Percentiles rank a stretch among this genome's conserved stretches.
phyloP scores from a whole-genome alignment of 2,888 invertebrate genomes.

The Temnothorax rugatulus region DNA sequence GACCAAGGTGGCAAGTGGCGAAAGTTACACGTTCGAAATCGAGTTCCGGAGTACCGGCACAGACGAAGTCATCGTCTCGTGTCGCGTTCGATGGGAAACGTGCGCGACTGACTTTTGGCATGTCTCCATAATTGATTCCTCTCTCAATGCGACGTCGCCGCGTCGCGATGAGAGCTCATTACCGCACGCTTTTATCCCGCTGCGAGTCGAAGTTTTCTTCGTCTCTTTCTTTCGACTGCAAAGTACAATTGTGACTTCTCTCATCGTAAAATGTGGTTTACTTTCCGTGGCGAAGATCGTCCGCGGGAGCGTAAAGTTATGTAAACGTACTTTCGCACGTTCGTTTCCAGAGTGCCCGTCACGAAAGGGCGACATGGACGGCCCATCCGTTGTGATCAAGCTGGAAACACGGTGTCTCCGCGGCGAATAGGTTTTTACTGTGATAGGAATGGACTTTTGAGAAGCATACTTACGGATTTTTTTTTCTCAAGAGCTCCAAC shows the following conservation, averaged over 20 bases:
- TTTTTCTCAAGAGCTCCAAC: background rate
- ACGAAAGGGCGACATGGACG: background rate
- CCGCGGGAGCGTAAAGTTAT: slow-evolving; percentile 15
- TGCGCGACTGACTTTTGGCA: slow-evolving; percentile 45
- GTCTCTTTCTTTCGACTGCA: slow-evolving; percentile 35
- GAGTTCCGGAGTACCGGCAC: background rate
- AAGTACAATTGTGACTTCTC: slow-evolving; percentile 3
- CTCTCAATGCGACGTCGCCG: slow-evolving; percentile 12
- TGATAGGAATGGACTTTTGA: background rate
- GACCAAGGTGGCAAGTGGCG: slow-evolving; percentile 23
- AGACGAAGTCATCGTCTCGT: background rate
- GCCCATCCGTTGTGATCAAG: slow-evolving; percentile 33
- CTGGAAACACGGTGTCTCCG: background rate
- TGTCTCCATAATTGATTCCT: slow-evolving; percentile 51
- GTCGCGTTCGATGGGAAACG: slow-evolving; percentile 17
- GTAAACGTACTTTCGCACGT: slow-evolving; percentile 8
- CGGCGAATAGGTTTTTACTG: slow-evolving; percentile 1
- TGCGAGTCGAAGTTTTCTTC: slow-evolving; percentile 20
- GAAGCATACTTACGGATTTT: background rate
- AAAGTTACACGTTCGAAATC: slow-evolving; percentile 39
- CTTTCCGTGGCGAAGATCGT: background rate
- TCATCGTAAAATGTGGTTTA: slow-evolving; percentile 29
- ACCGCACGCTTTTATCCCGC: slow-evolving; percentile 28
- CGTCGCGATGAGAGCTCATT: slow-evolving; percentile 14
- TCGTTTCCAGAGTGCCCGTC: slow-evolving; percentile 17